Evolutionary conservation across 2,113 vertebrate genomes (phyloP).

Genomic region (Ramphastos sulfuratus): DNA sequence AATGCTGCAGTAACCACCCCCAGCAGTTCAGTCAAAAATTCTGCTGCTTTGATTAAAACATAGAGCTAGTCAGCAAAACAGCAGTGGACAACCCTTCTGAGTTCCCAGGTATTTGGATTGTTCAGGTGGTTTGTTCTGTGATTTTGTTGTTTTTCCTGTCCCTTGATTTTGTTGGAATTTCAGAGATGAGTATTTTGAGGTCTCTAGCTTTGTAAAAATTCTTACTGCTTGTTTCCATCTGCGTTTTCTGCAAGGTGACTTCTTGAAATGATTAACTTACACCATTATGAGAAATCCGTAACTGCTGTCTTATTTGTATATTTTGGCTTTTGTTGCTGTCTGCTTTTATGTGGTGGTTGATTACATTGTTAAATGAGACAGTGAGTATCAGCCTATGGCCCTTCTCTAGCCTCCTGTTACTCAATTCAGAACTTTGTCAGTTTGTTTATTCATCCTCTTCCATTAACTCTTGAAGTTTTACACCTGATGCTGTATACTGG

Average conservation of each 20-base stretch:
- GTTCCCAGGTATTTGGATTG: neutral
- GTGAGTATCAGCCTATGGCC: neutral
- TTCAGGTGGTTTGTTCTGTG: neutral
- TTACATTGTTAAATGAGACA: neutral
- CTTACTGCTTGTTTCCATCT: neutral
- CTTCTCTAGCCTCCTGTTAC: rapidly evolving
- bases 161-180: neutral
- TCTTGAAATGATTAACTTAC: neutral
- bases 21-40: neutral
- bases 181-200: neutral
- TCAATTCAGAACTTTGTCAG: neutral
- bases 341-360: neutral
- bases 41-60: neutral
- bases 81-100: neutral
- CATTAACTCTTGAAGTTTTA: neutral
- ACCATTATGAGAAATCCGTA: neutral
- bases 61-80: neutral
- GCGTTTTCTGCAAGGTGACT: neutral
- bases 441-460: neutral
- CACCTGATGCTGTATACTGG: neutral
- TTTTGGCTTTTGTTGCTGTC: neutral
- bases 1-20: neutral
- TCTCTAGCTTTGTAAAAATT: neutral
- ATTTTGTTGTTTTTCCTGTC: neutral
- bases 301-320: neutral